Conservation (phyloP, 2,888 invertebrate species). For the Tuta absoluta region DNA sequence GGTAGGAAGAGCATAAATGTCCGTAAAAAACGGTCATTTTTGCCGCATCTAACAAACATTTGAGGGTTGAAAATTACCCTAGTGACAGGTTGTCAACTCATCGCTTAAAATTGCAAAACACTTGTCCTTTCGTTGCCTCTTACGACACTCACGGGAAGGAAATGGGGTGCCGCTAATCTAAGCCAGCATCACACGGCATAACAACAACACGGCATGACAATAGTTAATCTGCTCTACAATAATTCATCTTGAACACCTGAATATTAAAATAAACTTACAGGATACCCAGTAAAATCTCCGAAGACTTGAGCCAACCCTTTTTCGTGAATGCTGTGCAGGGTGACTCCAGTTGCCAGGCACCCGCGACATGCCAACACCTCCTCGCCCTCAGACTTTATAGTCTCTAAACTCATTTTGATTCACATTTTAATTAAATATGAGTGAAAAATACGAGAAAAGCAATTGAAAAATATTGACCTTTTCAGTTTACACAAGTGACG, state of each 20-base stretch:
- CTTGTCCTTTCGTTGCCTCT: too few relatives aligned
- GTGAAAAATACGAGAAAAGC: not conserved
- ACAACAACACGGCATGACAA: too few relatives aligned
- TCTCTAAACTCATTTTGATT: not conserved
- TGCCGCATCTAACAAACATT: too few relatives aligned
- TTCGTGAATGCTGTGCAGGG: not conserved
- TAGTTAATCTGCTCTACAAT: not conserved
- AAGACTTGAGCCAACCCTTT: slow-evolving; percentile 14
- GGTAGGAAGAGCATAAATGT: too few relatives aligned
- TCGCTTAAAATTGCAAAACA: too few relatives aligned
- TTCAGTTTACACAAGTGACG: not conserved
- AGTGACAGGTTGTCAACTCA: too few relatives aligned
- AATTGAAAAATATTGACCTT: not conserved
- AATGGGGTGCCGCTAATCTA: too few relatives aligned
- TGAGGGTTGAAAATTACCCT: too few relatives aligned
- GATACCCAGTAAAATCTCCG: slow-evolving; percentile 17
- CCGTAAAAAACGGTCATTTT: too few relatives aligned
- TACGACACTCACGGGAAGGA: too few relatives aligned
- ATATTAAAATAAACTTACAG: slow-evolving; percentile 1
- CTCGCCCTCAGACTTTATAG: slow-evolving; percentile 7
- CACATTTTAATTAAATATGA: not conserved
- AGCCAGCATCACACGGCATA: too few relatives aligned
- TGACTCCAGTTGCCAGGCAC: not conserved
- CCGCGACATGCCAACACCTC: slow-evolving; percentile 10
- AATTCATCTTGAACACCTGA: too few relatives aligned